Conservation (phyloP, 1,140 invertebrate genomes). For the Dendrolimus kikuchii region DNA sequence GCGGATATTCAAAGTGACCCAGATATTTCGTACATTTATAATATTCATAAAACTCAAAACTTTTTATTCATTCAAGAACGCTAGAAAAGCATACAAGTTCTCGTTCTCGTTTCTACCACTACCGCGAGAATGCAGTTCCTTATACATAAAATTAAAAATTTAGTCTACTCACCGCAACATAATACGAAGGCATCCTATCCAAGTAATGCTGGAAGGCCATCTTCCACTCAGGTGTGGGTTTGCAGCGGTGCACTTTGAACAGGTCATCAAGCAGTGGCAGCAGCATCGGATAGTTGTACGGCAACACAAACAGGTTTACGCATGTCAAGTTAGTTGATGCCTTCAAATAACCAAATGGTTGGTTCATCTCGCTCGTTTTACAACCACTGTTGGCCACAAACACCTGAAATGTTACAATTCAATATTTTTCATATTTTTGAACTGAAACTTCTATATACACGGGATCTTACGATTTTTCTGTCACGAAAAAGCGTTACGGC, state of each 20-base stretch:
- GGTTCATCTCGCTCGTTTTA: constrained; percentile 88
- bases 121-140: no score
- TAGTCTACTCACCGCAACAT: constrained; percentile 83
- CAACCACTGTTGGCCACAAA: constrained; percentile 90
- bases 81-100: no score
- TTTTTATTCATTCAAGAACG: no score
- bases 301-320: constrained; percentile 98
- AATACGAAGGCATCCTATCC: constrained; percentile 96
- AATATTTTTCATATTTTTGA: no score
- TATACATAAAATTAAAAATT: no score
- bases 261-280: constrained; percentile 94
- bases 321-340: constrained; percentile 94
- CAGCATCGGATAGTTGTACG: constrained; percentile 98
- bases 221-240: constrained; percentile 92
- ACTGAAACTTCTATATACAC: no score
- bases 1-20: no score
- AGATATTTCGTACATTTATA: no score
- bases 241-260: constrained; percentile 91
- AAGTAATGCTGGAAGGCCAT: constrained; percentile 94
- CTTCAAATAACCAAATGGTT: constrained; percentile 99
- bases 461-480: no score
- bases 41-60: no score
- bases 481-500: no score
- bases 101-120: no score
- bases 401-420: constrained; percentile 82